Percentiles rank a stretch among this genome's conserved stretches.
These are phyloP conservation scores for Halichondria panicea DNA, from an alignment of 37 sponge, comb jelly and placozoan species.

Conservation along the genomic window DNA sequence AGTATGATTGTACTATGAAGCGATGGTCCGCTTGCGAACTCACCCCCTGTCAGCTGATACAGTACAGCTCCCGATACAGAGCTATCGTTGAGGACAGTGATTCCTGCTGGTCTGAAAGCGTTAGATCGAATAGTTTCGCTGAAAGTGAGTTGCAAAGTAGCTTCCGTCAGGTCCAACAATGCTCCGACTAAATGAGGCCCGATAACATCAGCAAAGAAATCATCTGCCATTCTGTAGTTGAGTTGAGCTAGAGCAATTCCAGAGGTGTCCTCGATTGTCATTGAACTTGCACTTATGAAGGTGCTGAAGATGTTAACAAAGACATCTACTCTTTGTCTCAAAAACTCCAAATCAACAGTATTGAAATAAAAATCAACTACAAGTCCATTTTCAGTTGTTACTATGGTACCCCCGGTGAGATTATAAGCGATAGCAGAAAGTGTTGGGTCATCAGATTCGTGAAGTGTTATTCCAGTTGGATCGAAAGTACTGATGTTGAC, in stretches of 20 bases:
- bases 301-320: slow-evolving; percentile 23
- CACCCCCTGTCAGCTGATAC: slow-evolving; percentile 61
- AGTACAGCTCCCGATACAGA: background rate
- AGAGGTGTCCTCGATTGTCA: slow-evolving; percentile 73
- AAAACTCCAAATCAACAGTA: slow-evolving; percentile 52
- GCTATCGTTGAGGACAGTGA: slow-evolving; percentile 50
- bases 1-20: slow-evolving; percentile 30
- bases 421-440: slow-evolving; percentile 27
- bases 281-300: slow-evolving; percentile 53
- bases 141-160: slow-evolving; percentile 54
- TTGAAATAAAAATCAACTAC: slow-evolving; percentile 59
- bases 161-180: slow-evolving; percentile 53
- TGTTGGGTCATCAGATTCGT: background rate
- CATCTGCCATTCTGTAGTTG: slow-evolving; percentile 22
- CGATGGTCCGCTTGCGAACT: background rate
- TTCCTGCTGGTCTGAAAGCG: slow-evolving; percentile 50
- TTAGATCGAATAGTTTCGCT: slow-evolving; percentile 64
- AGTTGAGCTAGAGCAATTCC: slow-evolving; percentile 40
- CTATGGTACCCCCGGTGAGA: slow-evolving; percentile 69
- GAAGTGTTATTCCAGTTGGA: slow-evolving; percentile 53
- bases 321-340: slow-evolving; percentile 24
- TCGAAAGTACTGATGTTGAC: slow-evolving; percentile 79
- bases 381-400: slow-evolving; percentile 61
- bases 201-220: slow-evolving; percentile 45
- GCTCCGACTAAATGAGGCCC: slow-evolving; percentile 59